A percentile compares a stretch with the other conserved stretches of the same genome.
Evolutionary conservation across 2,888 invertebrate species (phyloP).

Genomic region (Crossocerus cetratus): DNA sequence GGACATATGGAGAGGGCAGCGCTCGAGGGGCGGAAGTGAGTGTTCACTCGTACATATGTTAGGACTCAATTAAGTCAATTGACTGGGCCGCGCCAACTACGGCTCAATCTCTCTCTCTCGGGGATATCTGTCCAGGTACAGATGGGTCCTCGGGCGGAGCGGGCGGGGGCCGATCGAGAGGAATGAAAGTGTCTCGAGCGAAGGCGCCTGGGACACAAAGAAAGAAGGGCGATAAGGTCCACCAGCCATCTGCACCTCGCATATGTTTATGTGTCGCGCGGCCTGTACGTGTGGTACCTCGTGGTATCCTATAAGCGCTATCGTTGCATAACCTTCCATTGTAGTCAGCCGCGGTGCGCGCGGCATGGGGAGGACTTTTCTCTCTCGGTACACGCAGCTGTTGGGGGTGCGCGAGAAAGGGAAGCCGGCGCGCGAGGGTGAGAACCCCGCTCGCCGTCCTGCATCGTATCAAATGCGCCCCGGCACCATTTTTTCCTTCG

Average conservation of each 20-base stretch:
- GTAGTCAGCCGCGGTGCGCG: constrained; percentile 17
- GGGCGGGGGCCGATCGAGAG: background rate
- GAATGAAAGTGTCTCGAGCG: constrained; percentile 1
- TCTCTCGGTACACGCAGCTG: constrained; percentile 50
- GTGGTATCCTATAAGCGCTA: constrained; percentile 54
- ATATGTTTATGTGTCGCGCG: constrained; percentile 65
- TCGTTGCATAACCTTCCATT: constrained; percentile 52
- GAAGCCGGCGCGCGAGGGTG: constrained; percentile 39
- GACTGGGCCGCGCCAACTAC: background rate
- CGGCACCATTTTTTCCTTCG: background rate
- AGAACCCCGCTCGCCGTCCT: constrained; percentile 15
- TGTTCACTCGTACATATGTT: background rate
- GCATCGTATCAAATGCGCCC: background rate
- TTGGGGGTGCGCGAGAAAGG: constrained; percentile 53
- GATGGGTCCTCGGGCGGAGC: background rate
- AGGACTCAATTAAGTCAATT: background rate
- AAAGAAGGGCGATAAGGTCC: constrained; percentile 63
- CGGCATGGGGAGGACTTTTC: constrained; percentile 21
- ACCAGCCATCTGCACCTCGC: constrained; percentile 65
- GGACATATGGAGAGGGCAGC: too few relatives aligned
- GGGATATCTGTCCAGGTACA: background rate
- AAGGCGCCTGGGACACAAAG: constrained; percentile 19
- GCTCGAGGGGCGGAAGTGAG: background rate
- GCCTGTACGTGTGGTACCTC: constrained; percentile 57
- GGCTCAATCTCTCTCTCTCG: background rate